phyloP scores from a whole-genome alignment of 1,140 invertebrate genomes.

The Brachystomella parvula region DNA sequence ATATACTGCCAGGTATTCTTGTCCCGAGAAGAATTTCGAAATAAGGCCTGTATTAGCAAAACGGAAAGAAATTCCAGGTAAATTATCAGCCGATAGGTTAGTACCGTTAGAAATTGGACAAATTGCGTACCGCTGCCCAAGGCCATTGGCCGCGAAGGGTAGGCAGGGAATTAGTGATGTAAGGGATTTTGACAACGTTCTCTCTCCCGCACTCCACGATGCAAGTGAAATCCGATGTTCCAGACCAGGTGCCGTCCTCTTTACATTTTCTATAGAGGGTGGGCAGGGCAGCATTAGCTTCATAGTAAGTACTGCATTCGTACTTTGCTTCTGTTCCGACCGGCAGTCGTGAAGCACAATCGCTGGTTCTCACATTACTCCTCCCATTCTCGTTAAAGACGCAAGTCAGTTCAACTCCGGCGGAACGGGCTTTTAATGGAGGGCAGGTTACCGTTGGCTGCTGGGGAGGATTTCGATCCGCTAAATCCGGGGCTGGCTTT shows the following conservation, averaged over 20 bases:
- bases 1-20: slow-evolving; percentile 12
- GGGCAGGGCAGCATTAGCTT: slow-evolving; percentile 4
- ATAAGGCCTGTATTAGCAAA: not conserved
- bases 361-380: not conserved
- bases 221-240: slow-evolving; percentile 17
- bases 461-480: not conserved
- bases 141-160: slow-evolving; percentile 23
- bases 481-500: not conserved
- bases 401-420: slow-evolving; percentile 21
- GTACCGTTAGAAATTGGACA: no score
- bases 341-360: slow-evolving; percentile 5
- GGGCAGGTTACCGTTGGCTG: not conserved
- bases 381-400: not conserved
- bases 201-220: slow-evolving; percentile 19
- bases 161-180: slow-evolving; percentile 22
- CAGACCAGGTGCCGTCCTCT: slow-evolving; percentile 24
- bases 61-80: not conserved
- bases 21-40: slow-evolving; percentile 16
- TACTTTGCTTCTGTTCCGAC: slow-evolving; percentile 24
- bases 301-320: slow-evolving; percentile 17
- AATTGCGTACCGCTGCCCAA: slow-evolving; percentile 19
- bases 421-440: slow-evolving; percentile 11
- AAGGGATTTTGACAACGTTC: slow-evolving; percentile 14
- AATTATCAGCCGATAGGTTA: not conserved
- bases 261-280: slow-evolving; percentile 26